Evolutionary conservation across 92 coral and sea anemone genomes (phyloP).

Genomic region (Chrysogorgia sp.): DNA sequence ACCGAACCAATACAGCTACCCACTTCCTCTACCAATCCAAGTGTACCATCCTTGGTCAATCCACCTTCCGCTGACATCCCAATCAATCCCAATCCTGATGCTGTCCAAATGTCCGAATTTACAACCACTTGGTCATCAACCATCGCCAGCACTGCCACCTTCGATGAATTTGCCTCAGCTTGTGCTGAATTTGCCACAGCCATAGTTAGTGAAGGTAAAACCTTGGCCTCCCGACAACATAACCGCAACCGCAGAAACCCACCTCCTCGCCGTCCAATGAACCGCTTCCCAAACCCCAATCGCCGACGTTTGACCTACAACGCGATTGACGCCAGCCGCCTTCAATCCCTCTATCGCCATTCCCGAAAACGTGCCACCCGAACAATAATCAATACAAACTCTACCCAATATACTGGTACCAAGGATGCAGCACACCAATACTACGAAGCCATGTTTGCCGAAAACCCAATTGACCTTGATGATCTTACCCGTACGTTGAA

Average conservation of each 20-base stretch:
- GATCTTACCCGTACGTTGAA: background rate
- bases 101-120: background rate
- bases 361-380: slow-evolving; percentile 6
- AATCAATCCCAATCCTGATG: background rate
- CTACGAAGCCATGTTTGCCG: background rate
- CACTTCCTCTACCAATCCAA: too few relatives aligned
- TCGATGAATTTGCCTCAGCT: background rate
- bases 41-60: too few relatives aligned
- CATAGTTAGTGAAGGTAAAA: background rate
- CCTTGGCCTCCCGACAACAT: background rate
- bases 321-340: slow-evolving; percentile 7
- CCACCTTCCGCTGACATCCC: background rate
- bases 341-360: background rate
- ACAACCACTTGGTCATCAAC: background rate
- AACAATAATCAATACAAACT: background rate
- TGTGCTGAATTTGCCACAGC: background rate
- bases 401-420: background rate
- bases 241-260: background rate
- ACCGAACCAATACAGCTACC: background rate
- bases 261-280: background rate
- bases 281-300: background rate
- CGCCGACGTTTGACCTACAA: background rate
- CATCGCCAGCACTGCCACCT: background rate
- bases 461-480: background rate
- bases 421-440: background rate